Percentiles rank a stretch among this genome's conserved stretches.
Evolutionary conservation across 2,113 vertebrate species (phyloP).

Genomic region (Panthera tigris): DNA sequence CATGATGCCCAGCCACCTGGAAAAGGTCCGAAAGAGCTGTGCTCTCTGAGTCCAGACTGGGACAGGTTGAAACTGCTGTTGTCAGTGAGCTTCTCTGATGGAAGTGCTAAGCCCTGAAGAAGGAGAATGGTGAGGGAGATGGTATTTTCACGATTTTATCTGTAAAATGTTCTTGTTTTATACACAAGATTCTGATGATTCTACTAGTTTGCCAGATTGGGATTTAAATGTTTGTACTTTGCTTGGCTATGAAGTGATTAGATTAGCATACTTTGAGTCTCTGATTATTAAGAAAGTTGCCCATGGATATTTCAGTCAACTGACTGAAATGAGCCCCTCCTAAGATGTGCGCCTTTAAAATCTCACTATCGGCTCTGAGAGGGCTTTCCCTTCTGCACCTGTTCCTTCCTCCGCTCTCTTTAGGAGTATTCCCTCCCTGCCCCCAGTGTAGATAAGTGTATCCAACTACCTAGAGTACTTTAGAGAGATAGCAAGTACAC

Average conservation of each 20-base stretch:
- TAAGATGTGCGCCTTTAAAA: background rate
- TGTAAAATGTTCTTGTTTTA: slow-evolving; percentile 54
- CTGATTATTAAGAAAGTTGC: background rate
- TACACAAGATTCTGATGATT: background rate
- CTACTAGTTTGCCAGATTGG: slow-evolving; percentile 56
- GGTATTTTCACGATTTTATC: slow-evolving; percentile 17
- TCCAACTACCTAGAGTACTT: background rate
- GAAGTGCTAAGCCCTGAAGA: background rate
- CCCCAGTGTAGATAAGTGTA: no score
- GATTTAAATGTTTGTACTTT: slow-evolving; percentile 51
- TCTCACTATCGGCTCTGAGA: background rate
- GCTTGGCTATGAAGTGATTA: background rate
- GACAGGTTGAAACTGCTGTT: slow-evolving; percentile 32
- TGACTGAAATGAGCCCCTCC: background rate
- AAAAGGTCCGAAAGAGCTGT: background rate
- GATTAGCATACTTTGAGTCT: background rate
- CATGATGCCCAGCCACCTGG: slow-evolving; percentile 25
- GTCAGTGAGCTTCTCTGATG: slow-evolving; percentile 1
- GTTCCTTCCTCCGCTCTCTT: background rate
- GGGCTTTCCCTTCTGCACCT: background rate
- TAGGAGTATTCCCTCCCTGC: background rate
- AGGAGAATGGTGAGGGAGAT: background rate
- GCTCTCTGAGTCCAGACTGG: slow-evolving; percentile 25
- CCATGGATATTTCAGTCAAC: background rate
- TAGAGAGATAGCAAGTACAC: background rate